Conservation (phyloP, 2,113 vertebrate species). For the Clarias batrachus region DNA sequence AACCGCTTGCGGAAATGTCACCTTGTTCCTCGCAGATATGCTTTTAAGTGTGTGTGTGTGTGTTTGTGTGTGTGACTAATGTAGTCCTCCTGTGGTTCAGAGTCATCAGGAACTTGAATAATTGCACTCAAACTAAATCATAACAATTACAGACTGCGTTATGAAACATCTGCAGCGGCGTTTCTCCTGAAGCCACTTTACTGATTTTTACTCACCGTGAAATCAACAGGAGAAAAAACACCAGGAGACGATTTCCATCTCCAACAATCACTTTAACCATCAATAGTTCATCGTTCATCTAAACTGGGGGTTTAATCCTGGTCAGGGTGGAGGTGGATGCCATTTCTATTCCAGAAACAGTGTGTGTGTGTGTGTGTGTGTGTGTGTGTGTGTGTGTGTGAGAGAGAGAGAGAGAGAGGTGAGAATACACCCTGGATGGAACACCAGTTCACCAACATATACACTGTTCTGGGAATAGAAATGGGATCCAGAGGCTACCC, state of each 20-base stretch:
- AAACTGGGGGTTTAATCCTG: neutral
- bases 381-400: no score
- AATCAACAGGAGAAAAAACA: conserved; percentile 2
- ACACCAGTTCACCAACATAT: no score
- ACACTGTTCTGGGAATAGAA: no score
- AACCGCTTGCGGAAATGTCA: neutral
- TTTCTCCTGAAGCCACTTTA: conserved; percentile 4
- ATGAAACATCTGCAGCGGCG: neutral
- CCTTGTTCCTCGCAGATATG: neutral
- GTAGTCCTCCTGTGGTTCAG: neutral
- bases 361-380: neutral
- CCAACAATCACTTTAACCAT: neutral
- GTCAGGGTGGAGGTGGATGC: neutral
- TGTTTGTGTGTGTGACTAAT: neutral
- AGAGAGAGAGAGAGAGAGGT: neutral
- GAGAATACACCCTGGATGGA: neutral
- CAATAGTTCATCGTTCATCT: neutral
- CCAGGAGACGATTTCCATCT: neutral
- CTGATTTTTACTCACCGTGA: conserved; percentile 8
- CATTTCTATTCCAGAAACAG: neutral
- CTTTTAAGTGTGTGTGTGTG: neutral
- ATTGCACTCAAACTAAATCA: conserved; percentile 17
- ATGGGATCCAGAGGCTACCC: no score
- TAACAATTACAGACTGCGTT: neutral
- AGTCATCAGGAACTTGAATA: conserved; percentile 12